Evolutionary conservation across 2,797 vertebrate genomes (phyloP), one percentile per base, ranked within the genome.

Genomic region (Coccyzus lansbergi): DNA sequence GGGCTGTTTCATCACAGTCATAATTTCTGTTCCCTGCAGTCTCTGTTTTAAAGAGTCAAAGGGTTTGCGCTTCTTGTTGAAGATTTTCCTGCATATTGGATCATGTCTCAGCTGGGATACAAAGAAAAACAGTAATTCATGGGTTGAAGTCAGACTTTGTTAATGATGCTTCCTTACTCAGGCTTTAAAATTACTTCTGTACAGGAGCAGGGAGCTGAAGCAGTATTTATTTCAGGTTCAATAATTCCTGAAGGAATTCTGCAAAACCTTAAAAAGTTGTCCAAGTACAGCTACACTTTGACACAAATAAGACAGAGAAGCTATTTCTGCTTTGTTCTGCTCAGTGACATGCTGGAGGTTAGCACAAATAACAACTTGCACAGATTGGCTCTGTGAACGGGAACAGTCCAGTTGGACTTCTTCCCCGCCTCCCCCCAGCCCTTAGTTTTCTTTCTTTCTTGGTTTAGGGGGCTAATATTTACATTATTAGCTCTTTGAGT

Each of bases 11-110:
- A 56, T 94, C 84, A 95, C 67, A 4, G 90, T 20, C n/a, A 62
- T 34, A 28, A 95, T 92, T 72, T 96, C 96, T 60, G 90, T 95
- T 86, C 97, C 96, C 48, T 83, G 53, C 48, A 94, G 89, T 81
- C 97, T 96, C 79, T 96, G 95, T 84, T 97, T 97, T 89, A 96
- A 81, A 80, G 97, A 97, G 93, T 52, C 95, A 92, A 98, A 97
- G 59, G 96, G 86, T 58, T 95, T 94, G 49, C 67, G 78, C 46
- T 97, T 98, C 93, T 95, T 95, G 34, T 91, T 92, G 90, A 97
- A 95, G 80, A 94, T 16, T 88, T 97, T 96, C 80, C 51, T 96
- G 91, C 96, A 97, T 90, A 97, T 95, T 16, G 95, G 96, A 60
- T 83, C 67, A 9, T 97, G 97, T 52, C 97, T 97, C 78, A 94